Percentiles rank a stretch among this genome's conserved stretches.
phyloP scores from a whole-genome alignment of 2,797 vertebrate species.

The Tauraco hartlaubi region DNA sequence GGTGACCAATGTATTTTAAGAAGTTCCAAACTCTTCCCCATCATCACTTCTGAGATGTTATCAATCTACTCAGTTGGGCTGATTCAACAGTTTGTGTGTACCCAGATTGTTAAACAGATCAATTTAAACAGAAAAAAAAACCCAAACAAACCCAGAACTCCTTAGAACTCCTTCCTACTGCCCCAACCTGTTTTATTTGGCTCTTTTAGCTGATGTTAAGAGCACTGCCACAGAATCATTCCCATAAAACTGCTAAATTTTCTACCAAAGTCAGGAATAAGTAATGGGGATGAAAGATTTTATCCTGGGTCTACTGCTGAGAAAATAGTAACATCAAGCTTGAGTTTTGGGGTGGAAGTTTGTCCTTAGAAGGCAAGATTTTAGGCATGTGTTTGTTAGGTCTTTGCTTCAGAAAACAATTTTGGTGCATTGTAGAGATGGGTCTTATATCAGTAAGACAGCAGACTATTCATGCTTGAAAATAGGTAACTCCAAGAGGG shows the following conservation, averaged over 20 bases:
- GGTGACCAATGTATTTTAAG: background rate
- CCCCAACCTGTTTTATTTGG: background rate
- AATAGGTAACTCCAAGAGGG: background rate
- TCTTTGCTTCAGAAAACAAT: background rate
- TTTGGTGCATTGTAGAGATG: background rate
- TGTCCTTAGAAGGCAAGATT: background rate
- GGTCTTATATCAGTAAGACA: background rate
- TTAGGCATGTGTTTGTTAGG: background rate
- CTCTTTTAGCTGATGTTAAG: background rate
- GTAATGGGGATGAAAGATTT: background rate
- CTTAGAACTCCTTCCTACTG: background rate
- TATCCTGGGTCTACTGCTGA: background rate
- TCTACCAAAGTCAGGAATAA: background rate
- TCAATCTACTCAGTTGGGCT: background rate
- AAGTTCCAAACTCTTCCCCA: background rate
- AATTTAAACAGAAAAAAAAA: background rate
- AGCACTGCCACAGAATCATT: background rate
- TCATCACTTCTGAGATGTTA: background rate
- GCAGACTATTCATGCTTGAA: background rate
- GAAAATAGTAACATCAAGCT: background rate
- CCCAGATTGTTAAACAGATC: background rate
- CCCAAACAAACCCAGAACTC: background rate
- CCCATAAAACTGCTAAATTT: background rate
- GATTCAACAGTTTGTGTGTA: background rate
- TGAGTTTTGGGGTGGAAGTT: background rate